These are phyloP conservation scores for Crambe crambe DNA, from an alignment of 37 sponge, comb jelly and placozoan genomes.

Conservation along the genomic window DNA sequence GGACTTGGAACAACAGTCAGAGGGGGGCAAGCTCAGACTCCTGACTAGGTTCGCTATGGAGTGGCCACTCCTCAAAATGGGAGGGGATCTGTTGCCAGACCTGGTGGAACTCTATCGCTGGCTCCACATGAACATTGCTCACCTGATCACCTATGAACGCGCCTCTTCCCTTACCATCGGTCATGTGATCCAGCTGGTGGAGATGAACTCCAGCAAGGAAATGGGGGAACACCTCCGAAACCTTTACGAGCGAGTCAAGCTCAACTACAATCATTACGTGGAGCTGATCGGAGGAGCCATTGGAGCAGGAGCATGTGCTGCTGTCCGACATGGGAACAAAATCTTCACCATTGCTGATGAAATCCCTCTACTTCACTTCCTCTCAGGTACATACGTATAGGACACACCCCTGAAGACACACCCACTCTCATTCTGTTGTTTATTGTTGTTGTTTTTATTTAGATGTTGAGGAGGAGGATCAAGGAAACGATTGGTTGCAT, in stretches of 20 bases:
- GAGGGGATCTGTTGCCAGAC: conserved; percentile 71
- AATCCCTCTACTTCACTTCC: conserved; percentile 67
- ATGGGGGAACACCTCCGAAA: conserved; percentile 33
- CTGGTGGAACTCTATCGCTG: conserved; percentile 87
- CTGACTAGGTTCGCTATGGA: conserved; percentile 52
- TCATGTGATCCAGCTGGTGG: conserved; percentile 41
- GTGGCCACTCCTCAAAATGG: conserved; percentile 44
- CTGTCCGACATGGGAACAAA: conserved; percentile 63
- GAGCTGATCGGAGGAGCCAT: conserved; percentile 83
- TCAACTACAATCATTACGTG: conserved; percentile 77
- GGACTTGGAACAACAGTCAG: conserved; percentile 26
- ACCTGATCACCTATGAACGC: conserved; percentile 57
- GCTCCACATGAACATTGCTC: conserved; percentile 69
- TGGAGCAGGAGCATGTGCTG: conserved; percentile 82
- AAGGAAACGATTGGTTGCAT: conserved; percentile 82
- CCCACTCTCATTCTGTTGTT: neutral
- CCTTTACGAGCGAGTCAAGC: conserved; percentile 72
- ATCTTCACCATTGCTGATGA: conserved; percentile 70
- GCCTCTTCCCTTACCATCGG: conserved; percentile 55
- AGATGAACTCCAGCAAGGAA: conserved; percentile 24
- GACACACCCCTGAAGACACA: neutral
- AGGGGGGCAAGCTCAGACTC: conserved; percentile 28
- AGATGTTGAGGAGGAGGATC: conserved; percentile 56
- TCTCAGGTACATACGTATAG: conserved; percentile 54
- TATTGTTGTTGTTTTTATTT: neutral